Evolutionary conservation across 2,113 vertebrate species (phyloP).

Genomic region (Neodon shergylaensis): DNA sequence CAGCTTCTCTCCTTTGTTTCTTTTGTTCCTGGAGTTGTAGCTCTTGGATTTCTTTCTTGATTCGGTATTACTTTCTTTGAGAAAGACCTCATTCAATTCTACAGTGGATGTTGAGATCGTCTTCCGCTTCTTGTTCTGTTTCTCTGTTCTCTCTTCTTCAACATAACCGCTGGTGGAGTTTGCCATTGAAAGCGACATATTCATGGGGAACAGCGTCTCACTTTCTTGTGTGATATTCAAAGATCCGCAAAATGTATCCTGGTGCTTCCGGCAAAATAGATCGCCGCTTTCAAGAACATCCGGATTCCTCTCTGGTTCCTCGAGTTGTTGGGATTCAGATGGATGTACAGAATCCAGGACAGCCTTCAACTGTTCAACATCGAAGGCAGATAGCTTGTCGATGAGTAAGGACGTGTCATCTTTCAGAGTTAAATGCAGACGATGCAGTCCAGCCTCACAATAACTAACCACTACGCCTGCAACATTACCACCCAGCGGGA

Average conservation of each 20-base stretch:
- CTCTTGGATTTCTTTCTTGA: neutral
- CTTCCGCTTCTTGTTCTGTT: neutral
- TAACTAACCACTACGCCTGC: neutral
- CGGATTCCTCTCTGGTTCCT: neutral
- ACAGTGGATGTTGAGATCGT: rapidly evolving
- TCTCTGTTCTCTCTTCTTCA: neutral
- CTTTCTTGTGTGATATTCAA: too few relatives aligned
- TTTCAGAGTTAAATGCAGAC: neutral
- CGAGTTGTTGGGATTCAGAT: neutral
- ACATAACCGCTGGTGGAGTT: neutral
- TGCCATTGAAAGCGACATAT: neutral
- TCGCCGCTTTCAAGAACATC: neutral
- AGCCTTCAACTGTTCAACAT: neutral
- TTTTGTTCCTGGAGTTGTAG: neutral
- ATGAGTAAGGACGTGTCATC: neutral
- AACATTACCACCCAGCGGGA: neutral
- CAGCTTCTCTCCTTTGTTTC: neutral
- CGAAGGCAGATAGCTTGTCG: neutral
- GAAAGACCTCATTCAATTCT: neutral
- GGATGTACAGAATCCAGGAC: neutral
- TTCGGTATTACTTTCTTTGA: neutral
- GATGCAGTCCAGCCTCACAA: neutral
- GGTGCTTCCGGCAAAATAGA: rapidly evolving
- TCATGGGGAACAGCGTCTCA: rapidly evolving
- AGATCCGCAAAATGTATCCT: too few relatives aligned